Percentiles rank a stretch among this genome's conserved stretches.
phyloP scores from a whole-genome alignment of 2,113 vertebrate species.

The Circaetus cinerascens region DNA sequence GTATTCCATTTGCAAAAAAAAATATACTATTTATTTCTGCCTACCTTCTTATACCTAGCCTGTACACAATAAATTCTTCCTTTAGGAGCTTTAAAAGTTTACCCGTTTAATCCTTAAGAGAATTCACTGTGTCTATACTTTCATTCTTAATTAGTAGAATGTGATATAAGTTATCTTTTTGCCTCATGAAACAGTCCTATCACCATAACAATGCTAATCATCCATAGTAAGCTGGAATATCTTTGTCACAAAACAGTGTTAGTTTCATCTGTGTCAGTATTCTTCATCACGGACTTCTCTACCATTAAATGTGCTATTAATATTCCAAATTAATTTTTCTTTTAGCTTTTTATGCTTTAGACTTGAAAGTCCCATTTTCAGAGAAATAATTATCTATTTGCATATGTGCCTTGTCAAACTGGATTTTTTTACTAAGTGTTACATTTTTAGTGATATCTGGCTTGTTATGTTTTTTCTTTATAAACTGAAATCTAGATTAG shows the following conservation, averaged over 20 bases:
- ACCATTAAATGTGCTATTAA: background rate
- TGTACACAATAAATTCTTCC: background rate
- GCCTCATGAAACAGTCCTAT: background rate
- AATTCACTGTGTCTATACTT: background rate
- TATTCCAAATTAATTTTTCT: background rate
- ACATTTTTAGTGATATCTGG: background rate
- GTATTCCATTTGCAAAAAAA: background rate
- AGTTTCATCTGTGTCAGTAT: background rate
- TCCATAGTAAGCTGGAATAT: background rate
- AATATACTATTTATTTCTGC: background rate
- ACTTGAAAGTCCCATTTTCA: background rate
- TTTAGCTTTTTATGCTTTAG: background rate
- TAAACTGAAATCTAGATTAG: background rate
- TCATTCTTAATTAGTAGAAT: background rate
- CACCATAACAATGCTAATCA: background rate
- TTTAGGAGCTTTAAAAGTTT: background rate
- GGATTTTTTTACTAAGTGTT: background rate
- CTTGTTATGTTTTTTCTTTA: background rate
- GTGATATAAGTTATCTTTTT: background rate
- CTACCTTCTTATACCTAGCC: background rate
- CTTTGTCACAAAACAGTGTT: background rate
- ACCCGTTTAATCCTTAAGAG: background rate
- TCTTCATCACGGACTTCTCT: background rate
- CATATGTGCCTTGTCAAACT: background rate
- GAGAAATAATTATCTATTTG: background rate